Percentiles rank a stretch among this genome's conserved stretches.
These are phyloP conservation scores for Pelosia muscerda DNA, from an alignment of 2,888 invertebrate species.

Conservation along the genomic window DNA sequence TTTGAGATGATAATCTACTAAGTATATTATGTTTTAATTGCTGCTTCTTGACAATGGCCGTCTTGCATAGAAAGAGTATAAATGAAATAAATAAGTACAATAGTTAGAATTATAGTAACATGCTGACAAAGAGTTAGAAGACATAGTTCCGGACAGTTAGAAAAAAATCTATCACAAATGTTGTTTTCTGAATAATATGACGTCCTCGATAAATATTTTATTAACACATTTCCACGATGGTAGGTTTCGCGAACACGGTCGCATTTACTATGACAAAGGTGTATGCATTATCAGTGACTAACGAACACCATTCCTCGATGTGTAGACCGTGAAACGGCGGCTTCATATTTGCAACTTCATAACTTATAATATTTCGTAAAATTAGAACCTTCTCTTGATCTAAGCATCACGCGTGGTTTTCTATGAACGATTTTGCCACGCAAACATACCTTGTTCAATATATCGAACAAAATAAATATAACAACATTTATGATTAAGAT, in stretches of 20 bases:
- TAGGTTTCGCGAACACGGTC: too few relatives aligned
- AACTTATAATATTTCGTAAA: too few relatives aligned
- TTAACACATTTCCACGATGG: too few relatives aligned
- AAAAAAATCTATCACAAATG: slow-evolving; percentile 31
- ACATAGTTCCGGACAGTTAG: slow-evolving; percentile 37
- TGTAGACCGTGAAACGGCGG: too few relatives aligned
- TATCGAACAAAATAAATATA: not conserved
- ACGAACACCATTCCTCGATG: too few relatives aligned
- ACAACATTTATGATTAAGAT: slow-evolving; percentile 33
- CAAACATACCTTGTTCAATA: too few relatives aligned
- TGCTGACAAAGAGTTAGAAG: slow-evolving; percentile 28
- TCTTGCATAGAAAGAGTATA: slow-evolving; percentile 1
- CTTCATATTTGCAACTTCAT: too few relatives aligned
- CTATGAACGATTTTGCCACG: too few relatives aligned
- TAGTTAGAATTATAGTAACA: slow-evolving; percentile 30
- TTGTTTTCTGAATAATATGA: slow-evolving; percentile 17
- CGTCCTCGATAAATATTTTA: not conserved
- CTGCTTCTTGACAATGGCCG: not conserved
- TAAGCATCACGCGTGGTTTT: too few relatives aligned
- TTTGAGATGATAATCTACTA: not conserved
- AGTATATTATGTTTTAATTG: not conserved
- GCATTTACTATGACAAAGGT: too few relatives aligned
- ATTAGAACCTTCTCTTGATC: too few relatives aligned
- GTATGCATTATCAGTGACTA: too few relatives aligned
- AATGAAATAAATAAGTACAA: slow-evolving; percentile 16